A percentile compares a stretch with the other conserved stretches of the same genome.
Conservation (phyloP, 2,888 invertebrate species). For the Petrophora chlorosata region DNA sequence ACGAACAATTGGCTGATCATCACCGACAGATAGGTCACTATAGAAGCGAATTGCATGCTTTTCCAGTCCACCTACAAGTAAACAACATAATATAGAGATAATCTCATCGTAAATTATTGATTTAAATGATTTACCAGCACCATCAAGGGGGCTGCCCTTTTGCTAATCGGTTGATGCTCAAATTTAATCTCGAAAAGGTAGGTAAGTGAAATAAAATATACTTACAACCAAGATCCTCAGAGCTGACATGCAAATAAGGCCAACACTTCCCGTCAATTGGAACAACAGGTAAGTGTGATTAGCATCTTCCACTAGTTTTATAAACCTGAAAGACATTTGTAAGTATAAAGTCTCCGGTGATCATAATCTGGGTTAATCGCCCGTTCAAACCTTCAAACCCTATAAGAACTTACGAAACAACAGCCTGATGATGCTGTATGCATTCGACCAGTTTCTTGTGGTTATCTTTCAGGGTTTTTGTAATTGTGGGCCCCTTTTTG, state of each 20-base stretch:
- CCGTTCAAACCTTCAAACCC: neutral
- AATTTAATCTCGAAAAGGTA: neutral
- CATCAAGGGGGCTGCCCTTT: no score
- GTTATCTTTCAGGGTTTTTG: conserved; percentile 43
- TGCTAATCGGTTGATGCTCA: neutral
- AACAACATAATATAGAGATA: neutral
- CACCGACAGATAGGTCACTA: conserved; percentile 64
- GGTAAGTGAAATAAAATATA: no score
- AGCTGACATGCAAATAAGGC: conserved; percentile 75
- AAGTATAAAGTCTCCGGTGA: neutral
- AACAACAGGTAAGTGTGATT: conserved; percentile 78
- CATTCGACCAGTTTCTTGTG: conserved; percentile 60
- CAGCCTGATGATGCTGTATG: conserved; percentile 65
- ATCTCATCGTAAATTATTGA: no score
- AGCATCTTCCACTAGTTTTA: conserved; percentile 68
- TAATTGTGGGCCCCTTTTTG: conserved; percentile 24
- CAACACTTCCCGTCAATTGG: conserved; percentile 79
- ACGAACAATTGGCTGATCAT: conserved; percentile 80
- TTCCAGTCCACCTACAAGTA: conserved; percentile 63
- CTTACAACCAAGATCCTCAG: conserved; percentile 65
- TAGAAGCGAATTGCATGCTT: conserved; percentile 73
- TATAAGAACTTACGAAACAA: conserved; percentile 59
- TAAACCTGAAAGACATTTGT: conserved; percentile 61
- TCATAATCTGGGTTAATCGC: neutral
- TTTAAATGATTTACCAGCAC: no score